Conservation (phyloP, 2,113 vertebrate genomes). For the Pterocles burchelli region DNA sequence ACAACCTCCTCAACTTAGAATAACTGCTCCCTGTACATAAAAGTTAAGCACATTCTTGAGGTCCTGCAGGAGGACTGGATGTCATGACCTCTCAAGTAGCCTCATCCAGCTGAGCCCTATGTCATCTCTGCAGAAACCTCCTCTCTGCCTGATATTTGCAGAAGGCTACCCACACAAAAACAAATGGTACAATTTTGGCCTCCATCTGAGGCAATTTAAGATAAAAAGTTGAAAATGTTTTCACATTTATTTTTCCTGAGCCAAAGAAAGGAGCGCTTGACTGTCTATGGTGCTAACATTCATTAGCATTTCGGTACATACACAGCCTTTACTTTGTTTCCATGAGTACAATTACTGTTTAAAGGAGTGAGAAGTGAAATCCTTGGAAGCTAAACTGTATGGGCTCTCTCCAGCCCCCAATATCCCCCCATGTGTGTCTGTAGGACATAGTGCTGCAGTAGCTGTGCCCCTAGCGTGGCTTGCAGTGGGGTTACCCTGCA, state of each 20-base stretch:
- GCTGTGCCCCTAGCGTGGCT: rapidly evolving
- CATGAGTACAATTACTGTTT: not conserved
- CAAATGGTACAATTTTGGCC: slow-evolving; percentile 8
- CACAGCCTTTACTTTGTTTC: not conserved
- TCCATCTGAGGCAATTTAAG: not conserved
- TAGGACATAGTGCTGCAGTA: rapidly evolving
- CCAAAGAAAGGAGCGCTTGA: not conserved
- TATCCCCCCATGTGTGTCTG: rapidly evolving
- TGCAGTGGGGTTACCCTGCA: not conserved
- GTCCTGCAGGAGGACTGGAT: not conserved
- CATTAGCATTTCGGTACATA: not conserved
- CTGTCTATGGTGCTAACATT: not conserved
- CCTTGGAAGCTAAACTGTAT: not conserved
- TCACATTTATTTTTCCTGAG: not conserved
- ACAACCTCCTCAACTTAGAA: not conserved
- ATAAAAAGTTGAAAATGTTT: not conserved
- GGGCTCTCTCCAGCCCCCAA: not conserved
- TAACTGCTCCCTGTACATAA: not conserved
- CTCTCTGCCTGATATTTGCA: not conserved
- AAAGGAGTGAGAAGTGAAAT: not conserved
- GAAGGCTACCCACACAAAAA: slow-evolving; percentile 14
- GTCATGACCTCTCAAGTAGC: not conserved
- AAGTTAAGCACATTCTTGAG: not conserved
- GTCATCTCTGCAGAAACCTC: not conserved
- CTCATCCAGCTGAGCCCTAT: not conserved